Evolutionary conservation across 1,140 invertebrate genomes (phyloP), one percentile per base, ranked within the genome.

Genomic region (Sipha flava): DNA sequence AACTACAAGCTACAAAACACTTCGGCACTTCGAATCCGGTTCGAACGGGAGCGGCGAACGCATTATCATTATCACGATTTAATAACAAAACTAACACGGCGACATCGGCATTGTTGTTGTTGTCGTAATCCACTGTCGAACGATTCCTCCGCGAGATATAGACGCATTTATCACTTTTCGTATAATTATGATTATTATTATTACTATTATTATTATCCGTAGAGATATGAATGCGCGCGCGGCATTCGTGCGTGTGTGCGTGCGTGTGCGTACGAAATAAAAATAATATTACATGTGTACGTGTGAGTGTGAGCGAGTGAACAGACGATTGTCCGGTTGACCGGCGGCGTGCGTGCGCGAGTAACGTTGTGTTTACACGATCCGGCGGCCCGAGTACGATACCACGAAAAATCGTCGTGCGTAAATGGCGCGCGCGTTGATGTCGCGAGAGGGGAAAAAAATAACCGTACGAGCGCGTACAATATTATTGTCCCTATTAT

Each of bases 1-100:
- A 52, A 54, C 45, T 26, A 43, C 21, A 14, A 66, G 43, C 21
- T 37, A 23, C n/a, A 23, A 64, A 45, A 23, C 34, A 16, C 31
- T 66, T 16, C 21, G 31, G 21, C 23, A 16, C 21, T 6, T 26
- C n/a, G 21, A 26, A 43, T 66, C 64, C 64, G 37, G 34, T 66
- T 6, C 34, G 64, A 12, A 43, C 64, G 34, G 14, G 34, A 23
- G 62, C 34, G 34, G 37, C 34, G 37, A 21, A 43, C 64, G n/a
- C 64, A 66, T 66, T 43, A 66, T 66, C 64, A 66, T 10, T 49
- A 75, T 54, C 70, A 31, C n/a, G n/a, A n/a, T n/a, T n/a, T n/a
- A n/a, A n/a, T n/a, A n/a, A n/a, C n/a, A n/a, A n/a, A n/a, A n/a
- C n/a, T n/a, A n/a, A 47, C 12, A 3, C 70, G 31, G 29, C 29